phyloP scores from a whole-genome alignment of 2,888 invertebrate species.

The Heliconius sara region DNA sequence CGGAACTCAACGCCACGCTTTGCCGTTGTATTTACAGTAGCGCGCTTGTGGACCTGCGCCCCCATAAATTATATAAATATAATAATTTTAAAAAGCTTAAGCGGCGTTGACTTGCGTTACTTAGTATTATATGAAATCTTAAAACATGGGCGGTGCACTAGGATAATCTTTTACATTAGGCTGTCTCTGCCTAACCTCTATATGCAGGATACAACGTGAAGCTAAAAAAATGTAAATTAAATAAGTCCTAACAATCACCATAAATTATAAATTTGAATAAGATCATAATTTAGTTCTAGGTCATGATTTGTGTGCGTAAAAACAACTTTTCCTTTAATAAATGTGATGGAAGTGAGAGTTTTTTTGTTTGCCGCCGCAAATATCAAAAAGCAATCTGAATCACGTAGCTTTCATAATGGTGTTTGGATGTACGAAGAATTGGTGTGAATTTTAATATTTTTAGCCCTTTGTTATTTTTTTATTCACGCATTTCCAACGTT shows the following conservation, averaged over 20 bases:
- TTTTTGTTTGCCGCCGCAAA: conserved; percentile 8
- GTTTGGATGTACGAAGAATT: conserved; percentile 22
- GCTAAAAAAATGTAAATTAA: not conserved
- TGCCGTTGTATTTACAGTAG: too few relatives aligned
- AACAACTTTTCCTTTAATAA: conserved; percentile 45
- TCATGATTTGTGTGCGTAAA: conserved; percentile 46
- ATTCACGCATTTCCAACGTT: not conserved
- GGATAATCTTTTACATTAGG: too few relatives aligned
- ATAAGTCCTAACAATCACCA: not conserved
- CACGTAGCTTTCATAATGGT: conserved; percentile 29
- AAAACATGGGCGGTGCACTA: too few relatives aligned
- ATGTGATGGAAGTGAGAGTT: conserved; percentile 31
- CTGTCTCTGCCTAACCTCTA: too few relatives aligned
- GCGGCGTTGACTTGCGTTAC: not conserved
- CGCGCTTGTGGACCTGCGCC: not conserved
- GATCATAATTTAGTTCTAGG: conserved; percentile 22
- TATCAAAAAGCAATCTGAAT: conserved; percentile 34
- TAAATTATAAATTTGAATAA: conserved; percentile 7
- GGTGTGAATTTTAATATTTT: conserved; percentile 10
- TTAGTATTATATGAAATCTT: not conserved
- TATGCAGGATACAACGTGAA: too few relatives aligned
- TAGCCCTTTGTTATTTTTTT: conserved; percentile 3
- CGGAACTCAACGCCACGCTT: not conserved
- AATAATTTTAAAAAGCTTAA: not conserved
- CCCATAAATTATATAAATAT: too few relatives aligned